These are phyloP conservation scores for Agapornis roseicollis DNA, from an alignment of 2,113 vertebrate species.

Conservation along the genomic window DNA sequence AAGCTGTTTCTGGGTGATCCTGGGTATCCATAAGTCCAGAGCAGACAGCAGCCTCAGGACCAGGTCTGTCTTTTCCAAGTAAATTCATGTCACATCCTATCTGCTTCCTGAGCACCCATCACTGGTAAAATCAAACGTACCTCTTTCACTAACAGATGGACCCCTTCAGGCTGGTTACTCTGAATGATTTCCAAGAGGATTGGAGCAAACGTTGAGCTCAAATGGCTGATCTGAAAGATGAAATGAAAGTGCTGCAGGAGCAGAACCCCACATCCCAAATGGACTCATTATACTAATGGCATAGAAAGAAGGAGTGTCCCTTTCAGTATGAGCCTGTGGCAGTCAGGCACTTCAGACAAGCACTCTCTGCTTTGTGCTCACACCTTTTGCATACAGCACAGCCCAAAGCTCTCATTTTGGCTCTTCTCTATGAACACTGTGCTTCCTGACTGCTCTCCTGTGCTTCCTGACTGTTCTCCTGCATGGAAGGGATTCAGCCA, in stretches of 20 bases:
- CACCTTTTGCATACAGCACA: not conserved
- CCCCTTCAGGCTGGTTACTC: constrained; percentile 89
- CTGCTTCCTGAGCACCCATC: not conserved
- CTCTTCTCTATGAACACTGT: not conserved
- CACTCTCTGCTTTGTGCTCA: accelerated
- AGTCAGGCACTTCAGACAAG: not conserved
- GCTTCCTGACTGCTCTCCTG: accelerated
- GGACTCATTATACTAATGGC: not conserved
- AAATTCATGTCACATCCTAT: not conserved
- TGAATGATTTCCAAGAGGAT: constrained; percentile 86
- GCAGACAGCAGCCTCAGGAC: not conserved
- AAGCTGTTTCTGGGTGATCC: not conserved
- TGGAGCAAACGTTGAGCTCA: constrained; percentile 78
- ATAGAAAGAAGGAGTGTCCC: not conserved
- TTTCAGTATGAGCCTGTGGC: not conserved
- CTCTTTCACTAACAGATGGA: constrained; percentile 83
- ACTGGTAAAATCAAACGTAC: constrained; percentile 38
- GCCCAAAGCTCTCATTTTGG: not conserved
- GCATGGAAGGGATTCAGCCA: not conserved
- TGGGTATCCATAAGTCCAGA: accelerated
- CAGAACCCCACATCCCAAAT: not conserved
- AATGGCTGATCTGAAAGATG: constrained; percentile 75
- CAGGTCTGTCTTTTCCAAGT: not conserved
- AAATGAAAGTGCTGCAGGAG: not conserved
- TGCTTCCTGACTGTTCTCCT: not conserved